Conservation (phyloP, 2,888 invertebrate species). For the Caenorhabditis becei region DNA sequence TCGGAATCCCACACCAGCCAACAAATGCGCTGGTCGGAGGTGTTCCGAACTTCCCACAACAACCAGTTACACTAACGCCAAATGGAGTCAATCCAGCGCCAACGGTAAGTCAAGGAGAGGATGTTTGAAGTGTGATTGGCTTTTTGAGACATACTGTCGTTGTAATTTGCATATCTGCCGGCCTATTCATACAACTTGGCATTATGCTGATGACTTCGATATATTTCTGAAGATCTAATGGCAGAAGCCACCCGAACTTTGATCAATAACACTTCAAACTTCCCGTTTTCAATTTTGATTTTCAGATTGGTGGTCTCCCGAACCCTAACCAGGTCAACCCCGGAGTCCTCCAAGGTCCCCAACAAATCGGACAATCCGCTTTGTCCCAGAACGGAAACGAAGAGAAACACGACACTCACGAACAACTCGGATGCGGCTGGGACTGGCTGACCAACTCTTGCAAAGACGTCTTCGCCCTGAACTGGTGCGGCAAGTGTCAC, state of each 20-base stretch:
- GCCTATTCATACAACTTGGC: neutral
- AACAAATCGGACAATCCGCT: conserved; percentile 27
- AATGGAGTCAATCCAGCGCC: conserved; percentile 36
- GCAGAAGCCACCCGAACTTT: too few relatives aligned
- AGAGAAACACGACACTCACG: conserved; percentile 64
- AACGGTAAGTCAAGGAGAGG: conserved; percentile 17
- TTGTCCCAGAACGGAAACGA: conserved; percentile 35
- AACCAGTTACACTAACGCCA: conserved; percentile 35
- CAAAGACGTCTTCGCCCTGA: conserved; percentile 76
- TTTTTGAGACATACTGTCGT: too few relatives aligned
- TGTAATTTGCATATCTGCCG: neutral
- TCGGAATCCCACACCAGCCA: conserved; percentile 56
- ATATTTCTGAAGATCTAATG: too few relatives aligned
- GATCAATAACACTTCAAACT: too few relatives aligned
- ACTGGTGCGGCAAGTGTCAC: conserved; percentile 76
- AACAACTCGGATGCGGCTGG: conserved; percentile 79
- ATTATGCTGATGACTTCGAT: too few relatives aligned
- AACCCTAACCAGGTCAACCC: conserved; percentile 17
- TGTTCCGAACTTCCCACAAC: conserved; percentile 45
- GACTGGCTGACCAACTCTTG: conserved; percentile 78
- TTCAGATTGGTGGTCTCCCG: conserved; percentile 33
- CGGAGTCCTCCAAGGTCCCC: conserved; percentile 18
- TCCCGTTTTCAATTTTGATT: too few relatives aligned
- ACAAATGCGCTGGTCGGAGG: conserved; percentile 46
- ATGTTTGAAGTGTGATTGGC: neutral